Conservation (phyloP, 2,888 invertebrate genomes). For the Listrodromus nycthemerus region DNA sequence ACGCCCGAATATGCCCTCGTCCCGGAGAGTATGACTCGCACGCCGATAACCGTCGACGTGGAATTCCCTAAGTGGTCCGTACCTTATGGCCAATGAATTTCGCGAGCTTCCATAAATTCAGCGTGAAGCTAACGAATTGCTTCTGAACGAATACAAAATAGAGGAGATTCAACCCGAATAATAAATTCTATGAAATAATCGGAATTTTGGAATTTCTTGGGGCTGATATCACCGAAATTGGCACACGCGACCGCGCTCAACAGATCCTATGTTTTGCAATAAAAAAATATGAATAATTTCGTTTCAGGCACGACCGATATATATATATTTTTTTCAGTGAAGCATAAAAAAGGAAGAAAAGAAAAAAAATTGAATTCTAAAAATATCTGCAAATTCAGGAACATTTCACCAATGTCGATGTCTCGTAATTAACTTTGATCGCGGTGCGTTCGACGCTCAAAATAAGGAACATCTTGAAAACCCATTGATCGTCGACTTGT, state of each 20-base stretch:
- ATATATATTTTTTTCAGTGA: not conserved
- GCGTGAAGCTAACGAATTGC: conserved; percentile 11
- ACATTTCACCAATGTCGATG: not conserved
- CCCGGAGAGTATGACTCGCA: conserved; percentile 29
- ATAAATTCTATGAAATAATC: not conserved
- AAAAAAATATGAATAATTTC: too few species aligned
- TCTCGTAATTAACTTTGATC: not conserved
- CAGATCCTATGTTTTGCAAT: not conserved
- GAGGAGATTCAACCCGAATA: not conserved
- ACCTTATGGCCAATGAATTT: conserved; percentile 33
- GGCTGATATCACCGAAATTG: not conserved
- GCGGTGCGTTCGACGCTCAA: not conserved
- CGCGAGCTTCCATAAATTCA: conserved; percentile 6
- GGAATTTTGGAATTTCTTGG: not conserved
- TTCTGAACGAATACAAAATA: not conserved
- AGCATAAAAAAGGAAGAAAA: not conserved
- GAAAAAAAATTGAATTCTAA: not conserved
- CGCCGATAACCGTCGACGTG: conserved; percentile 48
- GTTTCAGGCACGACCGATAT: too few species aligned
- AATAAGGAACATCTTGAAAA: conserved; percentile 20
- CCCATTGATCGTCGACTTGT: conserved; percentile 9
- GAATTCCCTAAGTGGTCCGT: conserved; percentile 53
- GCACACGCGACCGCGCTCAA: not conserved
- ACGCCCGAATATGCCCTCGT: conserved; percentile 6
- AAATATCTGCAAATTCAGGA: not conserved